phyloP scores from a whole-genome alignment of 1,140 invertebrate species.

The Tetranychus cinnabarinus region DNA sequence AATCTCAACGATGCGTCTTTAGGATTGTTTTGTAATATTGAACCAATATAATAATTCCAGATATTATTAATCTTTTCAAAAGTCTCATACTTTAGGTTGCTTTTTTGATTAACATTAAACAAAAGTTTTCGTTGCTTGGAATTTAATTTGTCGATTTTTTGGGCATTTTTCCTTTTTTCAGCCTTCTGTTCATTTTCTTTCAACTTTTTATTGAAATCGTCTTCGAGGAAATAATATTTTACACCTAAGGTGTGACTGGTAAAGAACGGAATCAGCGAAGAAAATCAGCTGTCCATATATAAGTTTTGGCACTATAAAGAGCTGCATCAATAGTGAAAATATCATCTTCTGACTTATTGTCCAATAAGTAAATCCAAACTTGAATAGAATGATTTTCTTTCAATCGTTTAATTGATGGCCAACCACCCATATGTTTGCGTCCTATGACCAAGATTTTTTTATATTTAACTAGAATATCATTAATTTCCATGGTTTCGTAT shows the following conservation, averaged over 20 bases:
- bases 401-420: neutral
- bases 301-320: neutral
- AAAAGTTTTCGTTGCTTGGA: slow-evolving; percentile 4
- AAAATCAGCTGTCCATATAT: neutral
- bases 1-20: slow-evolving; percentile 22
- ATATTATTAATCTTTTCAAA: slow-evolving; percentile 36
- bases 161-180: neutral
- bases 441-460: neutral
- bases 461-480: neutral
- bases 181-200: neutral
- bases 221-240: too few species aligned
- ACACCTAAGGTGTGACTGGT: too few species aligned
- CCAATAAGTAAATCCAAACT: neutral
- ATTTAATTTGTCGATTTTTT: neutral
- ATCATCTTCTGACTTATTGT: neutral
- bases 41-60: slow-evolving; percentile 42
- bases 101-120: slow-evolving; percentile 2
- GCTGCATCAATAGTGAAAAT: neutral
- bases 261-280: too few species aligned
- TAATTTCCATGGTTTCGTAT: neutral
- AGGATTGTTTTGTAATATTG: slow-evolving; percentile 27
- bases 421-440: neutral
- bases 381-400: neutral
- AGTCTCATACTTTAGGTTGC: slow-evolving; percentile 19
- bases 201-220: neutral